Conservation (phyloP, 2,113 vertebrate species). For the Phylloscopus trochilus region DNA sequence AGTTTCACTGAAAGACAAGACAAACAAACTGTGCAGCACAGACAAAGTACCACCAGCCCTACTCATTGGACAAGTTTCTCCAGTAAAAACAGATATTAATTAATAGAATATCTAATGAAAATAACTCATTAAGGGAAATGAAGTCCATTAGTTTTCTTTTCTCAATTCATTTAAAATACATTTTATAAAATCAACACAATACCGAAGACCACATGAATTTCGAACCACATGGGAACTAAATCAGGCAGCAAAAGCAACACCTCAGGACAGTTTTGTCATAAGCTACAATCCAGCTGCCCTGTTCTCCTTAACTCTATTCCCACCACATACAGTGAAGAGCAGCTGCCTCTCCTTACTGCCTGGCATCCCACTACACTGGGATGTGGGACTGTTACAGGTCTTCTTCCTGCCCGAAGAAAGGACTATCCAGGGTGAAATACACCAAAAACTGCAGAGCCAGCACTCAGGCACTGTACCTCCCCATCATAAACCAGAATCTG, state of each 20-base stretch:
- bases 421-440: background rate
- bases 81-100: background rate
- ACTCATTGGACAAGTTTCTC: background rate
- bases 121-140: background rate
- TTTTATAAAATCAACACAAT: background rate
- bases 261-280: background rate
- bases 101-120: background rate
- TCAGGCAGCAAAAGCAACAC: background rate
- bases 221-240: background rate
- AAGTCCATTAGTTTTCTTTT: background rate
- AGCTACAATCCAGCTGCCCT: background rate
- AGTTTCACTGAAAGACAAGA: conserved; percentile 78
- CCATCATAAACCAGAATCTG: background rate
- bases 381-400: too few relatives aligned
- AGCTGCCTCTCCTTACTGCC: background rate
- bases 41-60: background rate
- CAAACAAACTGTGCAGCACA: background rate
- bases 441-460: background rate
- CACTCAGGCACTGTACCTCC: background rate
- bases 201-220: background rate
- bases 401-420: background rate
- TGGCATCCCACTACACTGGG: background rate
- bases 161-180: background rate
- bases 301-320: background rate
- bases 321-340: background rate